phyloP scores from a whole-genome alignment of 2,888 invertebrate genomes.

The Epirrhoe tristata region DNA sequence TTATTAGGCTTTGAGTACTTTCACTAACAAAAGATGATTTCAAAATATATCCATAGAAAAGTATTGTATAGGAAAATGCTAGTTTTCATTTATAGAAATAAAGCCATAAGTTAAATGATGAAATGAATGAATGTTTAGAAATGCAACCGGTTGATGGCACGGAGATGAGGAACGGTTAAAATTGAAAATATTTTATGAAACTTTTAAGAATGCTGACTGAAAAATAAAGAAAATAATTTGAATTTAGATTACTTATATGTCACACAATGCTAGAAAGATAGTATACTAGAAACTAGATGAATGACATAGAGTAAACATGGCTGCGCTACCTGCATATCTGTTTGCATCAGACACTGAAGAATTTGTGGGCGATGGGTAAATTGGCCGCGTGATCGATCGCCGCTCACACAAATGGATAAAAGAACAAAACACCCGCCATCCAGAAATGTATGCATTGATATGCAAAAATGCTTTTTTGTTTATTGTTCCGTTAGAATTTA shows the following conservation, averaged over 20 bases:
- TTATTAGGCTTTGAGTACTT: background rate
- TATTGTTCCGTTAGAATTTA: slow-evolving; percentile 41
- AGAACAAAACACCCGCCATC: slow-evolving; percentile 54
- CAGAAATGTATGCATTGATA: slow-evolving; percentile 66
- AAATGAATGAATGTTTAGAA: too few relatives aligned
- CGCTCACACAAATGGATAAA: slow-evolving; percentile 65
- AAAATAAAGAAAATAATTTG: background rate
- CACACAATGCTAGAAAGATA: too few relatives aligned
- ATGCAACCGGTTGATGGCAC: too few relatives aligned
- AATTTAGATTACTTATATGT: background rate
- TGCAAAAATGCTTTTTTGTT: slow-evolving; percentile 60
- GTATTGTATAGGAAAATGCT: background rate
- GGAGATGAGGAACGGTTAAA: too few relatives aligned
- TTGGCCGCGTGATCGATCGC: slow-evolving; percentile 79
- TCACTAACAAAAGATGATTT: background rate
- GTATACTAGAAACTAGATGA: slow-evolving; percentile 17
- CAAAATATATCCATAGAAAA: background rate
- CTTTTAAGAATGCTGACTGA: background rate
- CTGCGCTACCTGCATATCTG: slow-evolving; percentile 66
- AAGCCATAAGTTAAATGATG: background rate
- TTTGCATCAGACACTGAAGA: slow-evolving; percentile 72
- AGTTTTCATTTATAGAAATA: background rate
- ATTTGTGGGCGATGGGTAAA: slow-evolving; percentile 82
- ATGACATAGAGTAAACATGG: slow-evolving; percentile 49
- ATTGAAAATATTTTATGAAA: background rate